Base-by-base conservation (phyloP, 2,888 invertebrate species). In the Andrena minutula region DNA sequence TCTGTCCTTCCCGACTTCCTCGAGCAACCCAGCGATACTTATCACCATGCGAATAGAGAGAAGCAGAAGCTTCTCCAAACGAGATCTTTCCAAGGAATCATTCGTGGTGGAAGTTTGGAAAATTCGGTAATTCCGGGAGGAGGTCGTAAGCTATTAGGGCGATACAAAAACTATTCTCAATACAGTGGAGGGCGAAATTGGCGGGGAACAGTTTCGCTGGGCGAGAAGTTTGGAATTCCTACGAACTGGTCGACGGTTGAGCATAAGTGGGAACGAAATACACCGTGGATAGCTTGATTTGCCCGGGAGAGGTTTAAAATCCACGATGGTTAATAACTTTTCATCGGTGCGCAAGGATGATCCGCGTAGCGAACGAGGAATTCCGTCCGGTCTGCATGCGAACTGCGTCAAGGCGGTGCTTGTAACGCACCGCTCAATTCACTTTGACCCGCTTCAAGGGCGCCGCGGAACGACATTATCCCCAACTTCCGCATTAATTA, bases 241-340 rank as follows among this genome's bases (percentile, higher is more conserved):
- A 20, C 23, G 20, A 26, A 56, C 26, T 56, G 35, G 20, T 12
- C 23, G 32, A 63, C 26, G 23, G 8, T 8, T 51, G 32, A 0
- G 20, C 12, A 8, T 61, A 30, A 30, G 12, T 8, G 47, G 7
- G n/a, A 10, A 20, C 65, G 74, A 28, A 66, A 51, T 53, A n/a
- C 61, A 16, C 41, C 41, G 41, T 41, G 64, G 10, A 41, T 32
- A 28, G 53, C 60, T 70, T 61, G 79, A 70, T 75, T 75, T 47
- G 26, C 47, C 12, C 20, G 23, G 20, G 53, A 56, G 53, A 23
- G 65, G 23, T 35, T 26, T 20, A 49, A 79, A 69, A 69, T 69
- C 64, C 32, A 49, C 0, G 8, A 6, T 51, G 74, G 70, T 78
- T 82, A 70, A 82, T 82, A 78, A 66, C 65, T 70, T 70, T 65